A percentile compares a stretch with the other conserved stretches of the same genome.
These are phyloP conservation scores for Dermolepida albohirtum DNA, from an alignment of 2,888 invertebrate genomes.

Conservation along the genomic window DNA sequence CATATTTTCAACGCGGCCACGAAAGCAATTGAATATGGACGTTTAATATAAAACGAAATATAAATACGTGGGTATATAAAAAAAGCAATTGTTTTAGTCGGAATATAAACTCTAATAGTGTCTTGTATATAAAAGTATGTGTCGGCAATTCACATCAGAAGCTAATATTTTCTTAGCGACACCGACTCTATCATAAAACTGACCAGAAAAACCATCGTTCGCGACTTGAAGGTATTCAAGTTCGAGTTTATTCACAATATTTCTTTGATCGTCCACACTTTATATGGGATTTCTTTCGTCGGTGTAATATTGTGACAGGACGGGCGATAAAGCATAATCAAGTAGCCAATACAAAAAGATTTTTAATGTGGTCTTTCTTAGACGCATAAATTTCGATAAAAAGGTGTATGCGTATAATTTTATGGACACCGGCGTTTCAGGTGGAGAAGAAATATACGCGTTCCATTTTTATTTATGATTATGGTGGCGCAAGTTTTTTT, in stretches of 20 bases:
- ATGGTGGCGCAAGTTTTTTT: constrained; percentile 40
- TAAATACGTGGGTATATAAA: neutral
- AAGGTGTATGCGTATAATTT: constrained; percentile 51
- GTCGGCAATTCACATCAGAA: constrained; percentile 54
- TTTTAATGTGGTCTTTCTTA: constrained; percentile 55
- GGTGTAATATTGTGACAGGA: constrained; percentile 59
- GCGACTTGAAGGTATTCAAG: constrained; percentile 31
- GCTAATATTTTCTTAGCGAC: constrained; percentile 53
- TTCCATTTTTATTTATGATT: constrained; percentile 44
- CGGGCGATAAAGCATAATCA: constrained; percentile 60
- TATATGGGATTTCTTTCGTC: constrained; percentile 55
- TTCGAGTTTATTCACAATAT: constrained; percentile 36
- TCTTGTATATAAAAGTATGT: constrained; percentile 38
- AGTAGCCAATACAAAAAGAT: constrained; percentile 58
- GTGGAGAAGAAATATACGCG: constrained; percentile 44
- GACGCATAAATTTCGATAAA: constrained; percentile 55
- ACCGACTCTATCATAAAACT: constrained; percentile 45
- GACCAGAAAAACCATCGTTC: constrained; percentile 44
- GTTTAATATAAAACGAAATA: constrained; percentile 23
- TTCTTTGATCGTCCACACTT: constrained; percentile 46
- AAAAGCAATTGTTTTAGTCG: constrained; percentile 35
- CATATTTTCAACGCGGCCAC: constrained; percentile 25
- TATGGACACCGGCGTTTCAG: constrained; percentile 43
- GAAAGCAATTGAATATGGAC: constrained; percentile 17
- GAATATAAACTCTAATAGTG: constrained; percentile 36